Evolutionary conservation across 2,888 invertebrate species (phyloP), one percentile per base, ranked within the genome.

Genomic region (Ormyrus pomaceus): DNA sequence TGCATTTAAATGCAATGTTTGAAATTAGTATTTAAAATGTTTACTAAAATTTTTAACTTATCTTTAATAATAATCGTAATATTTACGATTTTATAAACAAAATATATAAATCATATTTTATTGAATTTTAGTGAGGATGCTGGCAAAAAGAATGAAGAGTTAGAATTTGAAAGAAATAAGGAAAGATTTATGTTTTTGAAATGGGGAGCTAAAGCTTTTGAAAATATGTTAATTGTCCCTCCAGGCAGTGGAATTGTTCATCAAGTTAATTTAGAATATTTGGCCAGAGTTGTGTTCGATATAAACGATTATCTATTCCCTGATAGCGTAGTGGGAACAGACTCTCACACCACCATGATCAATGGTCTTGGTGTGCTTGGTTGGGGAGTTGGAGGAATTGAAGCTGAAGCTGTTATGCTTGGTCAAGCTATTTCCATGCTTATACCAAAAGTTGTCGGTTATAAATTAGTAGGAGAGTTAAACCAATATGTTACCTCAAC

Each of bases 311-410:
- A 95, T 0, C 91, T 98, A 1, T 95, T 96, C 88, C 98, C 98
- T 0, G 98, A 98, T 91, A 96, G 96, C 9, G 95, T 98, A 82
- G 99, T 99, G 59, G 99, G 99, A 8, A 99, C 99, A 0, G 99
- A 99, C 93, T 98, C 98, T 0, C 99, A 99, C 88, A 99, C 99
- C 2, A 99, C 99, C 11, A 99, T 99, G 99, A 98, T 99, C 84
- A 98, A 98, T 88, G 99, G 99, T 0, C 93, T 99, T 5, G 99
- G 99, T 0, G 96, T 99, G 1, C 93, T 99, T 5, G 99, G 99
- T 1, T 99, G 99, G 99, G 98, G 98, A 82, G 96, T 97, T 19
- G 97, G 97, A 62, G 97, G 96, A 93, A 99, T 99, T 85, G 99
- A 99, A 93, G 99, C 99, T 0, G 99, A 99, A 90, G 99, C 99